Evolutionary conservation across 2,888 invertebrate genomes (phyloP).

Genomic region (Zootermopsis nevadensis): DNA sequence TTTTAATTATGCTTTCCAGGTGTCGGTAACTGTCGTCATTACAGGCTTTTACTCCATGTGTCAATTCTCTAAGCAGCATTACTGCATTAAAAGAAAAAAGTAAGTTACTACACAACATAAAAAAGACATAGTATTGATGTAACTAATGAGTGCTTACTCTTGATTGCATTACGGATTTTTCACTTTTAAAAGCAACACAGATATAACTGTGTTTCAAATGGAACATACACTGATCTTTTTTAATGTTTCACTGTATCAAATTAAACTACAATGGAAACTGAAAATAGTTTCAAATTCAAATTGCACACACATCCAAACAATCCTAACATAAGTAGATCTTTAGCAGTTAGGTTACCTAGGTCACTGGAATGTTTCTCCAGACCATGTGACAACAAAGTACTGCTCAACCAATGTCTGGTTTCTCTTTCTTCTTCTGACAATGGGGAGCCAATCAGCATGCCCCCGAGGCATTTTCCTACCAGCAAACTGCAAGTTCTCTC

Average conservation of each 20-base stretch:
- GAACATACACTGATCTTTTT: no score
- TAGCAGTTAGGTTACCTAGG: conserved; percentile 20
- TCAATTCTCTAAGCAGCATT: neutral
- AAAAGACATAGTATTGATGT: no score
- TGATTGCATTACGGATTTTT: no score
- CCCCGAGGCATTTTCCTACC: conserved; percentile 70
- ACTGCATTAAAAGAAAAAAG: conserved; percentile 11
- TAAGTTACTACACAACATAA: no score
- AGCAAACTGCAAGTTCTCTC: conserved; percentile 71
- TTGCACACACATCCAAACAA: no score
- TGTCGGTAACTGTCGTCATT: conserved; percentile 14
- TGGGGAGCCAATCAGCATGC: conserved; percentile 67
- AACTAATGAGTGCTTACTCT: no score
- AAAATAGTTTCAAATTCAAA: no score
- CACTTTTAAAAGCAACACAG: no score
- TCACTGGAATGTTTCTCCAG: conserved; percentile 55
- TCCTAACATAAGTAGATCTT: no score
- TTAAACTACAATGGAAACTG: no score
- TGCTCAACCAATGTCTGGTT: conserved; percentile 64
- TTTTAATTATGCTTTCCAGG: conserved; percentile 10
- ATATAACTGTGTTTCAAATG: no score
- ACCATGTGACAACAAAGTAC: conserved; percentile 62
- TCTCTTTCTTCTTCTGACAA: conserved; percentile 63
- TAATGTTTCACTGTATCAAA: no score
- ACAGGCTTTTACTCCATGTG: neutral